Base-by-base conservation (phyloP, 2,113 vertebrate genomes). In the Indicator maculatus region DNA sequence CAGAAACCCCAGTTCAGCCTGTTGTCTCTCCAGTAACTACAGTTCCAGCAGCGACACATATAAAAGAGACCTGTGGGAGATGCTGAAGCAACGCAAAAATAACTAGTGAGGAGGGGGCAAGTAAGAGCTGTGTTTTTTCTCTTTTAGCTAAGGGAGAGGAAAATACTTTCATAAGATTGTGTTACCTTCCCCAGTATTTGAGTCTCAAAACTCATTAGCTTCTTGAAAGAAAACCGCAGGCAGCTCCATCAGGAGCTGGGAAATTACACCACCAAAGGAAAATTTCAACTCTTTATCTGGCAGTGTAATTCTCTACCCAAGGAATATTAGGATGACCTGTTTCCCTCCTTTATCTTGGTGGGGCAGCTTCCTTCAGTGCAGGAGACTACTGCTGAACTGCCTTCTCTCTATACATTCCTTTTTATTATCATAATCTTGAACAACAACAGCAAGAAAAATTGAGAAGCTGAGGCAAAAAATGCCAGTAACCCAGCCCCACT, bases 51-150 rank as follows among this genome's bases (percentile, higher is more conserved):
- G 31, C 2, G 2, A 26, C 39, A 45, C 36, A 6, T 83, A 7
- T 56, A 28, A 58, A 53, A 69, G 52, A 33, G 8, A 36, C 19
- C 41, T 60, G 16, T 39, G 58, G 66, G 69, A 90, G 44, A 31
- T 58, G 33, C 33, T 78, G 11, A 16, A n/a, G 39, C 30, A 77
- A 78, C n/a, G 39, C 30, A 77, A 78, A 90, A 90, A 69, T 16
- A 24, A 47, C 64, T 36, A 12, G 8, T 0, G 1, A 33, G 24
- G 16, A 47, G 6, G 15, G 28, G 31, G 5, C 16, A 60, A 47
- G 58, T 63, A 66, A 44, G 39, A 55, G 5, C 8, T 71, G 0
- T 15, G 8, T 88, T 59, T 72, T 19, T 63, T 81, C 7, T 41
- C 55, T 65, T 73, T 69, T 47, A 78, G 17, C n/a, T 30, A 33